Percentiles rank a stretch among this genome's conserved stretches.
Evolutionary conservation across 2,888 invertebrate species (phyloP).

Genomic region (Scrobipalpa costella): DNA sequence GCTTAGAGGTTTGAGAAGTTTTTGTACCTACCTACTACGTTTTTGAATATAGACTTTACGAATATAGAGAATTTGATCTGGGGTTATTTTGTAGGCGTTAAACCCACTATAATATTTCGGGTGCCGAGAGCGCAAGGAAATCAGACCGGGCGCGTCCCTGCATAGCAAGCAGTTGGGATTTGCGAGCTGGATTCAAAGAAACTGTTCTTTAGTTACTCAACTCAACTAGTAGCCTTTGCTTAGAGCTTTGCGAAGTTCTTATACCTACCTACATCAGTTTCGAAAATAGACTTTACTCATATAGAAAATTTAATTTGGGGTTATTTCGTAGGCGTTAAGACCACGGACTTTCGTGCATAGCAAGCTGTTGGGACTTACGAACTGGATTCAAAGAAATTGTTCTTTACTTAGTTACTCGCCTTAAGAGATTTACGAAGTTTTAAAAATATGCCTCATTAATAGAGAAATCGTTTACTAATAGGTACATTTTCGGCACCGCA

Average conservation of each 20-base stretch:
- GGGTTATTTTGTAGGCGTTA: slow-evolving; percentile 68
- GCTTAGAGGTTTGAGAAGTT: too few species aligned
- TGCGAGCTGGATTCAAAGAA: slow-evolving; percentile 2
- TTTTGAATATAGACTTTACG: slow-evolving; percentile 34
- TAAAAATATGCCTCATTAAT: too few species aligned
- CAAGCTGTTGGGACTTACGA: slow-evolving; percentile 53
- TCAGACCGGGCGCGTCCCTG: slow-evolving; percentile 69
- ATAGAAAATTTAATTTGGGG: slow-evolving; percentile 55
- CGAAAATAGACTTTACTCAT: slow-evolving; percentile 45
- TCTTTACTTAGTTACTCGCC: background rate
- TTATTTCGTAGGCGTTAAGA: slow-evolving; percentile 71
- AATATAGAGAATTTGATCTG: slow-evolving; percentile 58
- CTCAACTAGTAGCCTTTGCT: too few species aligned
- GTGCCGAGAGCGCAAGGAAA: slow-evolving; percentile 75
- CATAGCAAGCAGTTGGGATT: slow-evolving; percentile 68
- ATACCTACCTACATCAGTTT: too few species aligned
- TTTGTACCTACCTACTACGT: too few species aligned
- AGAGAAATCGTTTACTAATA: too few species aligned
- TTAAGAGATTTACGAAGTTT: too few species aligned
- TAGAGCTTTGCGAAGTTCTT: too few species aligned
- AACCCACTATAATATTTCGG: slow-evolving; percentile 76
- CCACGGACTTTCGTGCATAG: slow-evolving; percentile 70
- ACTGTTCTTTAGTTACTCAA: slow-evolving; percentile 7
- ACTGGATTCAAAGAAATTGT: slow-evolving; percentile 7
- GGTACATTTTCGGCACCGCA: too few species aligned